Percentiles rank a stretch among this genome's conserved stretches.
These are phyloP conservation scores for Aporrectodea caliginosa DNA, from an alignment of 1,140 invertebrate genomes.

Conservation along the genomic window DNA sequence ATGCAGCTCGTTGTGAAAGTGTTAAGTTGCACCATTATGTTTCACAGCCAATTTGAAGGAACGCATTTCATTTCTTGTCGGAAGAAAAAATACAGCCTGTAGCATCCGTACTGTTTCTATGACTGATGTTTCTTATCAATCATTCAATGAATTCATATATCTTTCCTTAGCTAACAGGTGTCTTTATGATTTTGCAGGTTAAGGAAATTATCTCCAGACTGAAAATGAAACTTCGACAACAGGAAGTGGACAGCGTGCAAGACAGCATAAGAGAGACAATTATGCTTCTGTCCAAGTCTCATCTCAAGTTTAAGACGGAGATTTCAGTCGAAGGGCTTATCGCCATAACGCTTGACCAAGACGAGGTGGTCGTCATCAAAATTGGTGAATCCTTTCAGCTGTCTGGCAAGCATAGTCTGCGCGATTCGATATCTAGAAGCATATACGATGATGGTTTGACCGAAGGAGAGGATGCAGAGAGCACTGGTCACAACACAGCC, in stretches of 20 bases:
- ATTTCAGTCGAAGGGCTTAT: neutral
- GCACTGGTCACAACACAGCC: too few species aligned
- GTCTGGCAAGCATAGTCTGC: neutral
- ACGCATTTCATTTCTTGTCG: too few species aligned
- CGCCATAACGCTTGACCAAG: neutral
- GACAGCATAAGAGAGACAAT: neutral
- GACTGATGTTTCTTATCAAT: too few species aligned
- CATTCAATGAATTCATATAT: too few species aligned
- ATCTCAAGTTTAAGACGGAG: neutral
- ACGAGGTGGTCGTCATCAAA: neutral
- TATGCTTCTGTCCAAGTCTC: neutral
- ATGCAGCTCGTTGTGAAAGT: too few species aligned
- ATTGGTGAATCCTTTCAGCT: neutral
- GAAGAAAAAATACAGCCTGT: too few species aligned
- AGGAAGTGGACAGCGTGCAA: neutral
- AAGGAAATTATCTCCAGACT: too few species aligned
- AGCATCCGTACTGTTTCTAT: too few species aligned
- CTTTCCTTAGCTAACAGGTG: too few species aligned
- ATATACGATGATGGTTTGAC: neutral
- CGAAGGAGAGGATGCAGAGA: neutral
- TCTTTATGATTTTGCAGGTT: too few species aligned
- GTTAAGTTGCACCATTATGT: too few species aligned
- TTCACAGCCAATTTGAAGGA: too few species aligned
- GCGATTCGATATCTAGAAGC: neutral
- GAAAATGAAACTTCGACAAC: neutral